Base-by-base conservation (phyloP, 2,113 vertebrate species). In the Etia nguti region DNA sequence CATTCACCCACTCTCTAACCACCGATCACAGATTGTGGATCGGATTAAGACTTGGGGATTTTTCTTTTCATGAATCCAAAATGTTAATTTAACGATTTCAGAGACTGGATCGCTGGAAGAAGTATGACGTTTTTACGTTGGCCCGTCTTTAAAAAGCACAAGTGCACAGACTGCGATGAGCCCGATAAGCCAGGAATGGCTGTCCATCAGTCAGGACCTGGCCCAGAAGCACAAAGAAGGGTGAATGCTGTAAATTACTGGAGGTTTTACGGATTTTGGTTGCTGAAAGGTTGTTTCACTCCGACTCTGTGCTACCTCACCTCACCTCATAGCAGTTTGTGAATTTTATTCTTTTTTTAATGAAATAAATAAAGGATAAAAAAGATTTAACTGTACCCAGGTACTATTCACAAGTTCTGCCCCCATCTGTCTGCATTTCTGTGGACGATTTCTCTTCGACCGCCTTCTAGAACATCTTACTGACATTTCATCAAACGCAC, bases 101-200 rank as follows among this genome's bases (percentile, higher is more conserved):
- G 36, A 70, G n/a, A 6, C 65, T 36, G 5, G 12, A 24, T 68
- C 7, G 13, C 38, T 4, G 38, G 38, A 43, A 70, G 65, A 0
- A 73, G 68, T 16, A 13, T 73, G 38, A 46, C 1, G 6, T 46
- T 46, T 73, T 6, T 46, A 43, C 24, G 43, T 15, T 24, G n/a
- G n/a, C 38, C n/a, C 5, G 1, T 26, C 36, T 43, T 18, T 46
- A 3, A 26, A 73, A 43, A 73, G 38, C 38, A 18, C 38, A 70
- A 16, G 4, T 16, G 4, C 65, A 43, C 65, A 10, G 0, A 46
- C 22, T 26, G 24, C 8, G n/a, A 22, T 70, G 34, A 22, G 20
- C 34, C 62, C 0, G 0, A 16, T 13, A 6, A 43, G 12, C 3
- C 65, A 16, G 38, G 5, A 1, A 3, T 0, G 34, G 62, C 20